A percentile compares a stretch with the other conserved stretches of the same genome.
These are phyloP conservation scores for Jacana jacana DNA, from an alignment of 2,113 vertebrate genomes.

Conservation along the genomic window DNA sequence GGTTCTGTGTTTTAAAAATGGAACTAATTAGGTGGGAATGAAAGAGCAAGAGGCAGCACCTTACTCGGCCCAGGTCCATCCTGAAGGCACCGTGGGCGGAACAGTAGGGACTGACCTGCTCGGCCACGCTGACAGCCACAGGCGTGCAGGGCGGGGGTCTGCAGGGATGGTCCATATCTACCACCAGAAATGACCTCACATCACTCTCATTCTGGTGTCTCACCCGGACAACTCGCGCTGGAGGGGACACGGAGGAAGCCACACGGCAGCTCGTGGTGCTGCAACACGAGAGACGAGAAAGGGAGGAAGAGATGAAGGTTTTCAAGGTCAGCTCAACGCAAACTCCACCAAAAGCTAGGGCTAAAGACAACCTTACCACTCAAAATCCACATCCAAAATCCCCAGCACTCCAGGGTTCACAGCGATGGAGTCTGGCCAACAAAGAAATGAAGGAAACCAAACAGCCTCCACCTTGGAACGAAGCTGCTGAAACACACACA, in stretches of 20 bases:
- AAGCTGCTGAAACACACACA: background rate
- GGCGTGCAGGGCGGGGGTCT: accelerated
- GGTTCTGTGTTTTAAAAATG: background rate
- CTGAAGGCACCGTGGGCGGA: background rate
- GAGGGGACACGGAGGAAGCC: background rate
- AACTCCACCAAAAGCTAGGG: background rate
- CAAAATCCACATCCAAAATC: background rate
- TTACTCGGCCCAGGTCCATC: background rate
- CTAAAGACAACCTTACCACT: background rate
- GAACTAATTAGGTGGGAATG: background rate
- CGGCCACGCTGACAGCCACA: accelerated
- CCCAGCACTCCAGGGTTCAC: accelerated
- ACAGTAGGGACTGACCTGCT: no score
- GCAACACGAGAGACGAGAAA: background rate
- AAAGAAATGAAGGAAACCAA: background rate
- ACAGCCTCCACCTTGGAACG: background rate
- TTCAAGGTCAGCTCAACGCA: background rate
- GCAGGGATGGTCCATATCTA: accelerated
- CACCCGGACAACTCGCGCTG: background rate
- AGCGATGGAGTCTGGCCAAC: background rate
- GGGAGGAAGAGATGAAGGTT: background rate
- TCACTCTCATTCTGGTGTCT: background rate
- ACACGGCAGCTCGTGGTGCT: accelerated
- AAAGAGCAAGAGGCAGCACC: background rate
- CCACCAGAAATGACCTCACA: accelerated